phyloP scores from a whole-genome alignment of 2,888 invertebrate species.

The Rotaria macrura region DNA sequence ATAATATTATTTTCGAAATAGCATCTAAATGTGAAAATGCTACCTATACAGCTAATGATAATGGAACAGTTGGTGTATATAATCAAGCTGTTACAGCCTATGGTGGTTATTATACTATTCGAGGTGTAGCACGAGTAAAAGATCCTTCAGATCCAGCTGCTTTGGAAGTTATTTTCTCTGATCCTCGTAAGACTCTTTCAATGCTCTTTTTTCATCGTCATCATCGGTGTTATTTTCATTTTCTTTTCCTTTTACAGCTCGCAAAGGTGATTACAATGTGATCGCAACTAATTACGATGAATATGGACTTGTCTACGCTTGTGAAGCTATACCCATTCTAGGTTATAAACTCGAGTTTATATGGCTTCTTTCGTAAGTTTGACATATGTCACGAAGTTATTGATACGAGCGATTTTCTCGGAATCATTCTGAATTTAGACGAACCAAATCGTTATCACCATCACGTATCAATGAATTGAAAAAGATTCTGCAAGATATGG shows the following conservation, averaged over 20 bases:
- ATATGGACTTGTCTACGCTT: slow-evolving; percentile 29
- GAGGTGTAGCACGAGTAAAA: slow-evolving; percentile 18
- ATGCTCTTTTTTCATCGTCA: no score
- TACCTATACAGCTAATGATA: slow-evolving; percentile 35
- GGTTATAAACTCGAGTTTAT: background rate
- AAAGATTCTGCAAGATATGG: background rate
- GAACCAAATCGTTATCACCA: background rate
- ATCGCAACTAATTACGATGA: slow-evolving; percentile 24
- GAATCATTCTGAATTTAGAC: background rate
- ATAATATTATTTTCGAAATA: slow-evolving; percentile 35
- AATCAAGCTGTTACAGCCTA: background rate
- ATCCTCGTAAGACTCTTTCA: background rate
- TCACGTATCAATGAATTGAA: background rate
- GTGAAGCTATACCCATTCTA: background rate
- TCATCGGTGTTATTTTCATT: no score
- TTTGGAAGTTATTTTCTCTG: slow-evolving; percentile 23
- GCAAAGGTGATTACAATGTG: slow-evolving; percentile 27
- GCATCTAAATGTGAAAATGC: slow-evolving; percentile 35
- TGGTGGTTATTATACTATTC: background rate
- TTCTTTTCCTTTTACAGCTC: background rate
- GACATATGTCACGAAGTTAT: no score
- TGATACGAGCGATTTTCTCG: background rate
- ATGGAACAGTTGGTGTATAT: slow-evolving; percentile 34
- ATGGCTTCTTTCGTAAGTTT: slow-evolving; percentile 12
- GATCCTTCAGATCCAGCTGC: slow-evolving; percentile 26